Evolutionary conservation across 2,888 invertebrate genomes (phyloP).

Genomic region (Microctonus hyperodae): DNA sequence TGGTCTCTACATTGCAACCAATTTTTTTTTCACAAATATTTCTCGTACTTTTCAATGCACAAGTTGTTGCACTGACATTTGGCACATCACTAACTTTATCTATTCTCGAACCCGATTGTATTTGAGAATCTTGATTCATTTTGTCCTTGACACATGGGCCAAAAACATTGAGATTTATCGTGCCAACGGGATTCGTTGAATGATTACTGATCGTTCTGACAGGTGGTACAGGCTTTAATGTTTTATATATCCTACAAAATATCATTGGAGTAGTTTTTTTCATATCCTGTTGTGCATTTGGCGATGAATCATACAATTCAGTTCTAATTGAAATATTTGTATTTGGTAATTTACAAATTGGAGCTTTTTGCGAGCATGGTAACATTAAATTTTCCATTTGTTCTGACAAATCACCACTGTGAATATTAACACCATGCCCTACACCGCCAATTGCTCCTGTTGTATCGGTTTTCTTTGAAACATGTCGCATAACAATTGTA

Average conservation of each 20-base stretch:
- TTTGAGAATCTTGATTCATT: conserved; percentile 32
- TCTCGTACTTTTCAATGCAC: background rate
- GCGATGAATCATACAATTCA: conserved; percentile 55
- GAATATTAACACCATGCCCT: conserved; percentile 1
- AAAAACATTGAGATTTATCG: conserved; percentile 35
- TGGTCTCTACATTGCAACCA: background rate
- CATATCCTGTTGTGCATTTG: conserved; percentile 45
- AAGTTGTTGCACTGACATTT: conserved; percentile 15
- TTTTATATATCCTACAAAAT: conserved; percentile 42
- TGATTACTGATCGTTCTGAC: background rate
- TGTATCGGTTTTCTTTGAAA: conserved; percentile 44
- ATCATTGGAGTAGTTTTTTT: conserved; percentile 46
- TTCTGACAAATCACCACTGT: conserved; percentile 25
- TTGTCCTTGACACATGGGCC: conserved; percentile 33
- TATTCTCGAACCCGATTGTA: conserved; percentile 36
- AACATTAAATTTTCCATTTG: conserved; percentile 15
- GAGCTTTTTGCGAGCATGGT: conserved; percentile 22
- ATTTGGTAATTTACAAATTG: conserved; percentile 47
- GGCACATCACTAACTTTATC: conserved; percentile 27
- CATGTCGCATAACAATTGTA: conserved; percentile 46
- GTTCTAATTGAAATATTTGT: conserved; percentile 59
- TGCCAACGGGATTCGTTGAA: conserved; percentile 18
- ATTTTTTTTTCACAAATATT: background rate
- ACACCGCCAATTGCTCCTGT: background rate
- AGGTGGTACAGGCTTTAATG: conserved; percentile 23